Base-by-base conservation (phyloP, 2,888 invertebrate species). In the Steromphala cineraria region DNA sequence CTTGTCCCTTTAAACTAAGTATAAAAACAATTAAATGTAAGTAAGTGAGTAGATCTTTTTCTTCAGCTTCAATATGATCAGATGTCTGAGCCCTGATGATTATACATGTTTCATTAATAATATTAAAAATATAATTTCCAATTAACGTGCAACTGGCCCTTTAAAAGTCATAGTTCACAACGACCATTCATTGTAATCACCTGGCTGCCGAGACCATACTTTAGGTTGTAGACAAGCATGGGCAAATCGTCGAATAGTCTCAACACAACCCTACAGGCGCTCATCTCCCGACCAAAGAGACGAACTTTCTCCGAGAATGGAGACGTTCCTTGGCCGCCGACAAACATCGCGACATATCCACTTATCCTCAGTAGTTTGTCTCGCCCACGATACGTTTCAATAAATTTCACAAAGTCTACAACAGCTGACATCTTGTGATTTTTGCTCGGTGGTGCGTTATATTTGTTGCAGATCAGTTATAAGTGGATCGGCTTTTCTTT, bases 161-260 rank as follows among this genome's bases (percentile, higher is more conserved):
- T n/a, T n/a, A n/a, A n/a, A n/a, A n/a, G 36, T 7, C 36, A 36
- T 36, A 36, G 2, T 36, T 36, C 1, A 46, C 46, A 5, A 5
- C 46, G 1, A 46, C 13, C 5, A 10, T 13, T 10, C 13, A 46
- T 46, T 10, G 13, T 10, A 13, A 46, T 10, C 10, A 90, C 96
- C 95, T 96, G 91, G 74, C 85, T 80, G 17, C 97, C 97, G 85
- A 96, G 94, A 10, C 96, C 96, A 94, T 97, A 97, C 83, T 95
- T 95, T 67, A 96, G 93, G 62, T 95, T 96, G 90, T 95, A 95
- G 87, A 96, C 95, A 80, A 97, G 94, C 95, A 96, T 96, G 0
- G 97, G 97, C 83, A 97, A 94, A 90, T 97, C 97, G 94, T 97
- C 97, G 88, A 98, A 95, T 53, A 98, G 94, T 53, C 98, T 94